Conservation (phyloP, 2,888 invertebrate genomes). For the Folsomia manolachei region DNA sequence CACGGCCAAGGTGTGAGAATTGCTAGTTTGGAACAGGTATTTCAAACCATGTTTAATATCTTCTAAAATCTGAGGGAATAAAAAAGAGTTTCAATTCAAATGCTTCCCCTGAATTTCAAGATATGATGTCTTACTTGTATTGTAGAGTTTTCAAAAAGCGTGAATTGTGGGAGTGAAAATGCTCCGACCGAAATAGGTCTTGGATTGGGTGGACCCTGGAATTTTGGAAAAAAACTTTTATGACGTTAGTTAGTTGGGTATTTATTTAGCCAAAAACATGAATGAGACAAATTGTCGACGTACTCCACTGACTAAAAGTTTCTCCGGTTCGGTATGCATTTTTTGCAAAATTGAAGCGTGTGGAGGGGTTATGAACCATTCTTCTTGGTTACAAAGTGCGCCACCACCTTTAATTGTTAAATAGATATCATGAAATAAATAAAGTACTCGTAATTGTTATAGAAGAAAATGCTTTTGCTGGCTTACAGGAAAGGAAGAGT, state of each 20-base stretch:
- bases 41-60: slow-evolving; percentile 10
- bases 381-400: too few relatives aligned
- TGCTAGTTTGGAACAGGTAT: slow-evolving; percentile 18
- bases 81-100: not conserved
- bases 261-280: too few relatives aligned
- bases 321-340: not conserved
- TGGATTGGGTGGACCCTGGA: too few relatives aligned
- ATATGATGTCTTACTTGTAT: not conserved
- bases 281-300: too few relatives aligned
- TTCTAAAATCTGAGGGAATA: not conserved
- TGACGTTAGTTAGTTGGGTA: too few relatives aligned
- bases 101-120: not conserved
- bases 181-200: not conserved
- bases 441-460: too few relatives aligned
- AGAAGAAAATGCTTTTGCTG: too few relatives aligned
- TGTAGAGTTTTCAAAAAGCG: not conserved
- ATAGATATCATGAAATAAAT: too few relatives aligned
- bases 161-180: not conserved
- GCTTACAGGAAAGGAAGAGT: too few relatives aligned
- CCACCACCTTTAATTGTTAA: too few relatives aligned
- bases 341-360: not conserved
- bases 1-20: not conserved
- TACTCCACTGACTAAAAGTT: not conserved
- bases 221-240: too few relatives aligned
- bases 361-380: too few relatives aligned